Percentiles rank a stretch among this genome's conserved stretches.
phyloP scores from a whole-genome alignment of 2,797 vertebrate genomes.

The Amblyraja radiata region DNA sequence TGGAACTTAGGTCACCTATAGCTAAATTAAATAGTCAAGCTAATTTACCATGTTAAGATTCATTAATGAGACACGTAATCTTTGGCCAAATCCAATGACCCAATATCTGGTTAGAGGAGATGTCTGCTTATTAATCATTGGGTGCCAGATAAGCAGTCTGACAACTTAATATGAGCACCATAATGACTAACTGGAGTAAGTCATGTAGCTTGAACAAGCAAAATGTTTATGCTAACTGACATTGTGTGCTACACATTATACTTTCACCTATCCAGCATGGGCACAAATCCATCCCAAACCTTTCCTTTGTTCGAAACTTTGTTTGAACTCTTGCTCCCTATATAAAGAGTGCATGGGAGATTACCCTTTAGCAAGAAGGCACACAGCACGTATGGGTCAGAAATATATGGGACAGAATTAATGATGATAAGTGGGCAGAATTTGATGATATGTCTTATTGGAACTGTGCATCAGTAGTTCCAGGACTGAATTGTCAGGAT shows the following conservation, averaged over 20 bases:
- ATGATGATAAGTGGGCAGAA: neutral
- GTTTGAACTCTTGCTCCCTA: neutral
- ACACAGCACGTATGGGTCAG: neutral
- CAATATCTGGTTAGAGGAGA: no score
- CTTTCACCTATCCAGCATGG: neutral
- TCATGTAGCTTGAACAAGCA: neutral
- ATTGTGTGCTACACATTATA: neutral
- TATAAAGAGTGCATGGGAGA: neutral
- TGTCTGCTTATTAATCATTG: no score
- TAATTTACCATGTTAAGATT: neutral
- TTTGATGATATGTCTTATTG: neutral
- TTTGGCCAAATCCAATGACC: neutral
- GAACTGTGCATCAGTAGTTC: neutral
- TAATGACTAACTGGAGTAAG: no score
- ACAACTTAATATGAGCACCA: no score
- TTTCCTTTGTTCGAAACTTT: neutral
- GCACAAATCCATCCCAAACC: neutral
- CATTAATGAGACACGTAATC: neutral
- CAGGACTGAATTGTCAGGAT: neutral
- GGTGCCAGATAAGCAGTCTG: no score
- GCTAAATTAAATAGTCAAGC: slow-evolving; percentile 5
- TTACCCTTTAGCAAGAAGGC: neutral
- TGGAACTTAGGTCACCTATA: neutral
- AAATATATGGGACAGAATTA: neutral
- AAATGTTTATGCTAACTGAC: neutral